Base-by-base conservation (phyloP, 1,140 invertebrate species). In the Lasioglossum baleicum region DNA sequence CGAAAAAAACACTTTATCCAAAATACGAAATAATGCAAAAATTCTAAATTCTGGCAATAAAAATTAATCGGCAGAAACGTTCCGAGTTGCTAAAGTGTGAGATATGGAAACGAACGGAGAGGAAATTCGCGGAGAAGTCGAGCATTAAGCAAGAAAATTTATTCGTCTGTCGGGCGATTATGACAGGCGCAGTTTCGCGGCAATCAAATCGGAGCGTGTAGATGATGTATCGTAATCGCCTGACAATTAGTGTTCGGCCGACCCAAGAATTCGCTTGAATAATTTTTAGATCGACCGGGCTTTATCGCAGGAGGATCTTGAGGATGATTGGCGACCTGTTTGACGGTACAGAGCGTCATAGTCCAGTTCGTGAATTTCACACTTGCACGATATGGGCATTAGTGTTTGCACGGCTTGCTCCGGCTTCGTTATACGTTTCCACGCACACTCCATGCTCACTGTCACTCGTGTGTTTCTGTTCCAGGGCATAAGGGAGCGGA, bases 401-500 rank as follows among this genome's bases (percentile, higher is more conserved):
- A 68, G 60, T 22, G 26, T 67, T 80, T 15, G 22, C 51, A 4
- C 15, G 15, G 17, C 26, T 26, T 26, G 3, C 31, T 44, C 15
- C 17, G n/a, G 4, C 17, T 69, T 77, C n/a, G 22, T 78, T 53
- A 48, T 31, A 31, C 22, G 6, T 69, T 68, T 56, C 1, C 10
- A 1, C 17, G 8, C 31, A 15, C 48, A 7, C 44, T 42, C 10
- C 35, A 51, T n/a, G 22, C 58, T 83, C 26, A 77, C 51, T 26
- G 48, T 53, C 11, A 8, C n/a, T 31, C 35, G 40, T 79, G 11
- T 63, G 3, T 82, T 76, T 75, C 35, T 91, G 85, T 91, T 92
- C 66, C 89, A 92, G 91, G 88, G 88, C 82, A 76, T 87, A 84
- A 88, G 84, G 84, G 77, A 81, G 81, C 69, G 70, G 85, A 91